phyloP scores from a whole-genome alignment of 2,113 vertebrate genomes.

The Heliornis fulica region DNA sequence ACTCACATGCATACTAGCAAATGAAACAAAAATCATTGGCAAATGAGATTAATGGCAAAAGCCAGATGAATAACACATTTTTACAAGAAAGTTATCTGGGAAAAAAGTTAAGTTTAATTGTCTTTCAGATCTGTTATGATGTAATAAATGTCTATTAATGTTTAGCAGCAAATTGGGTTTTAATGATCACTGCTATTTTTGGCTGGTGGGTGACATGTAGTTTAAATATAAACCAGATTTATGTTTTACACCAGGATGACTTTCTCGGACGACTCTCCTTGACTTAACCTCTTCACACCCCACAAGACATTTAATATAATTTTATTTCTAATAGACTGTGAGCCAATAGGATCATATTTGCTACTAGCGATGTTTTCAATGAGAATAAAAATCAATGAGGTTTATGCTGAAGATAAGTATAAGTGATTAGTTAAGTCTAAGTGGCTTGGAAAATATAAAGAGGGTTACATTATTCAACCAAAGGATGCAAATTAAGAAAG shows the following conservation, averaged over 20 bases:
- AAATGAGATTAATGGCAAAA: constrained; percentile 23
- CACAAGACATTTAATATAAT: constrained; percentile 44
- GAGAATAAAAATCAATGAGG: constrained; percentile 63
- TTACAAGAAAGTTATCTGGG: constrained; percentile 32
- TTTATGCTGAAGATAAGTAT: constrained; percentile 42
- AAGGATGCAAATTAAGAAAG: constrained; percentile 14
- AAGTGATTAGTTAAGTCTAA: constrained; percentile 53
- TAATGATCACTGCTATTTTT: constrained; percentile 71
- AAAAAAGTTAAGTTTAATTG: constrained; percentile 59
- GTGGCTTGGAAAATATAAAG: constrained; percentile 31
- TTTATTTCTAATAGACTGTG: constrained; percentile 53
- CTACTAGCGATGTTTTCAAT: constrained; percentile 11
- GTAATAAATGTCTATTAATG: constrained; percentile 65
- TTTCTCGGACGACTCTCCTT: constrained; percentile 57
- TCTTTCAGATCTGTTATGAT: constrained; percentile 63
- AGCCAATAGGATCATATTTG: constrained; percentile 54
- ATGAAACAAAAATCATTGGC: background rate
- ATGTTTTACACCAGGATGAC: constrained; percentile 47
- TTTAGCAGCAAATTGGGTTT: constrained; percentile 69
- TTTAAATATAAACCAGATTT: constrained; percentile 68
- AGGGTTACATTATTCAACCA: constrained; percentile 12
- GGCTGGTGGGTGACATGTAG: constrained; percentile 22
- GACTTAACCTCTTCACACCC: constrained; percentile 67
- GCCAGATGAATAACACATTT: background rate
- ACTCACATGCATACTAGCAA: background rate